These are phyloP conservation scores for Urocitellus parryii DNA, from an alignment of 2,113 vertebrate species.

Conservation along the genomic window DNA sequence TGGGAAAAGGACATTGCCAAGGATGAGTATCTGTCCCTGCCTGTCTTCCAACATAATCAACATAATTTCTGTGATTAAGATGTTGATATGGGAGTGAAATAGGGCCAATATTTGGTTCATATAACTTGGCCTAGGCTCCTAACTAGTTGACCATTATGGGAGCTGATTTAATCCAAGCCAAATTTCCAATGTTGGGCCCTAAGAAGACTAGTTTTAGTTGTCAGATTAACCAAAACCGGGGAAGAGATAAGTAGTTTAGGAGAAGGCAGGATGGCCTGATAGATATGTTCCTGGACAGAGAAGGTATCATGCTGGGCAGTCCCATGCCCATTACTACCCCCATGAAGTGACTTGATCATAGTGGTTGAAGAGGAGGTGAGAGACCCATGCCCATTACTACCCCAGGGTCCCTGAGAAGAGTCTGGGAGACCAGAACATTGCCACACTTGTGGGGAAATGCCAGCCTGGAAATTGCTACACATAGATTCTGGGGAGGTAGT, in stretches of 20 bases:
- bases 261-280: background rate
- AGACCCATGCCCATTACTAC: background rate
- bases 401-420: background rate
- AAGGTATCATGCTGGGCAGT: background rate
- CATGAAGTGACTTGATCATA: too few species aligned
- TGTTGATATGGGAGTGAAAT: background rate
- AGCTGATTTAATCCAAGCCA: conserved; percentile 33
- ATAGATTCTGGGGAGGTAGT: conserved; percentile 35
- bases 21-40: background rate
- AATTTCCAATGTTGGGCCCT: conserved; percentile 12
- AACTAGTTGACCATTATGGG: background rate
- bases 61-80: conserved; percentile 29
- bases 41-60: background rate
- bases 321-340: background rate
- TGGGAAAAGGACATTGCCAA: conserved; percentile 44
- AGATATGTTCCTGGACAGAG: background rate
- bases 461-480: conserved; percentile 69
- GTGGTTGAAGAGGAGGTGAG: too few species aligned
- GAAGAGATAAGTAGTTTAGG: background rate
- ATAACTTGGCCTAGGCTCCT: background rate
- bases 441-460: conserved; percentile 62
- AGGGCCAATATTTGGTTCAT: background rate
- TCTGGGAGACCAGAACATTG: conserved; percentile 35
- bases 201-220: background rate
- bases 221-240: conserved; percentile 2